Evolutionary conservation across 2,888 invertebrate genomes (phyloP), one percentile per base, ranked within the genome.

Genomic region (Chrysopilus asiliformis): DNA sequence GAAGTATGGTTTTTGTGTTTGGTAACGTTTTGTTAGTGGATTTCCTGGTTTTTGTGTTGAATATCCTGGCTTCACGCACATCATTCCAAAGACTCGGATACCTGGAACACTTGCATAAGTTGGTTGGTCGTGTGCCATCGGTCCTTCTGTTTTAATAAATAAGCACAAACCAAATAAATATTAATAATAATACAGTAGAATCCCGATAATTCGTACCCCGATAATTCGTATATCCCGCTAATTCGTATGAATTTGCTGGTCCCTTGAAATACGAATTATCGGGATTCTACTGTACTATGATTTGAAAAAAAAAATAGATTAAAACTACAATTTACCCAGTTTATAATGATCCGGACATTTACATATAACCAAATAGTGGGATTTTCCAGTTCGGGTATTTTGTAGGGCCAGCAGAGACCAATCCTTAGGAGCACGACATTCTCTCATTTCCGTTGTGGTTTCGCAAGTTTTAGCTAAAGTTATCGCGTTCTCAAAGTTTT

Each of bases 401-500:
- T 91, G 91, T 41, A 91, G 65, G 4, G 91, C 91, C 37, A 91
- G 63, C 34, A 91, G 66, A 4, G 90, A 87, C 91, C 91, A 91
- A 57, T 91, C 91, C 45, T 85, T 72, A 1, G 89, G 87, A 17
- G 83, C 75, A 53, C 85, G 71, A 57, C 91, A 91, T 51, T 85
- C 79, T 38, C 90, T 70, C 79, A 91, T 86, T 60, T 87, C 87
- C 3, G 79, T 75, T n/a, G 85, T 84, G 1, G 86, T 83, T 64
- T 91, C 91, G 60, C 91, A 91, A 5, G 90, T 90, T 66, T 91
- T 91, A 49, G 90, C 87, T 52, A 91, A 63, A 2, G 91, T 91
- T 48, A 90, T 71, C 12, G 89, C n/a, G n/a, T n/a, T n/a, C n/a
- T n/a, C n/a, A n/a, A n/a, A n/a, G n/a, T n/a, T n/a, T n/a, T n/a